These are phyloP conservation scores for Cataglyphis altisquamis DNA, from an alignment of 2,888 invertebrate genomes.

Conservation along the genomic window DNA sequence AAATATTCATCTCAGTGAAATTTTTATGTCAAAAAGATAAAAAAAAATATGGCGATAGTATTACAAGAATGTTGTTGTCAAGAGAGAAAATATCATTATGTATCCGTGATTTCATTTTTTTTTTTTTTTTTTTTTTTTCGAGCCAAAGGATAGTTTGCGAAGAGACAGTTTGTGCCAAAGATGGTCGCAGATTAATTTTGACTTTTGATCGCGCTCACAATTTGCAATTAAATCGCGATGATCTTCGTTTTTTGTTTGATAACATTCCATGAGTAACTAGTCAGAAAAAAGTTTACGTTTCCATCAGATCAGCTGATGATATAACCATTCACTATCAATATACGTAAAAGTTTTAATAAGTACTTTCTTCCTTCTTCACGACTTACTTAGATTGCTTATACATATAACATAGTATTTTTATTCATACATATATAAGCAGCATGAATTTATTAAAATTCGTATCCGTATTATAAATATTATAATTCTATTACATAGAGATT, in stretches of 20 bases:
- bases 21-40: constrained; percentile 21
- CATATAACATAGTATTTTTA: not conserved
- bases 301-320: not conserved
- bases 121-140: constrained; percentile 7
- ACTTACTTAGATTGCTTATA: not conserved
- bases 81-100: not conserved
- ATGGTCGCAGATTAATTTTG: not conserved
- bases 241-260: not conserved
- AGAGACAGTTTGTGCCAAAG: not conserved
- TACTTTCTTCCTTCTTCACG: not conserved
- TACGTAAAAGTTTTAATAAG: not conserved
- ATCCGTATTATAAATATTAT: not conserved
- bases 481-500: not conserved
- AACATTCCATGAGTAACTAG: not conserved
- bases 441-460: constrained; percentile 7
- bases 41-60: not conserved
- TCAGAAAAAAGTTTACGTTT: not conserved
- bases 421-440: not conserved
- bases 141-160: not conserved
- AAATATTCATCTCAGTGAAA: constrained; percentile 48
- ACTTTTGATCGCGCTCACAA: not conserved
- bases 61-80: not conserved
- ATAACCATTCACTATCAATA: not conserved
- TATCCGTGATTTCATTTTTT: not conserved
- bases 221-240: not conserved